phyloP scores from a whole-genome alignment of 2,888 invertebrate genomes.

The Atrina japonica region DNA sequence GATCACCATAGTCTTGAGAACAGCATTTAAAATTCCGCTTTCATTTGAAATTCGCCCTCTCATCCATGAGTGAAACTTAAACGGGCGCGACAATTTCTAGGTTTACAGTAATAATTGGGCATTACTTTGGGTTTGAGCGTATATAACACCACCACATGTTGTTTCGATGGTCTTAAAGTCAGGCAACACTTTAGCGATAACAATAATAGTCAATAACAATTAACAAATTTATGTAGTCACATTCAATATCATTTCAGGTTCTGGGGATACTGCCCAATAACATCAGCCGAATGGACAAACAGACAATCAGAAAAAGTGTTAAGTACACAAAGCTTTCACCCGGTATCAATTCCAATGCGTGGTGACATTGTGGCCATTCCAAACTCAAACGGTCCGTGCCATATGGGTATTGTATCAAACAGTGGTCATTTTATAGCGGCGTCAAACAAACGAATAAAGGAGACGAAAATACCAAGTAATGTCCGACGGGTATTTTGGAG shows the following conservation, averaged over 20 bases:
- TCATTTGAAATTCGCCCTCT: no score
- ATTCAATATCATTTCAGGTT: conserved; percentile 15
- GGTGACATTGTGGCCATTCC: conserved; percentile 27
- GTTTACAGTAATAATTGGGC: no score
- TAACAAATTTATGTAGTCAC: no score
- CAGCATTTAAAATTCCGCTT: no score
- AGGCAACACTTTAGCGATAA: no score
- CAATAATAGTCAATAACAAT: no score
- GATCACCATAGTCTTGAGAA: no score
- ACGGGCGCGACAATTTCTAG: no score
- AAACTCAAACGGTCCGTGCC: conserved; percentile 1
- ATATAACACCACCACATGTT: no score
- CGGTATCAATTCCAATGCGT: conserved; percentile 21
- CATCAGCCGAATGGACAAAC: conserved; percentile 24
- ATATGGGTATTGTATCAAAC: conserved; percentile 9
- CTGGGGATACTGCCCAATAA: conserved; percentile 4
- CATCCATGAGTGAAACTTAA: no score
- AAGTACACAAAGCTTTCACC: neutral
- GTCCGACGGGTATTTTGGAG: conserved; percentile 22
- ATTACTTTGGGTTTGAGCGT: no score
- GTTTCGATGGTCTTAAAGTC: no score
- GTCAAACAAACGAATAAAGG: conserved; percentile 13
- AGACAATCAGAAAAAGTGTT: conserved; percentile 6
- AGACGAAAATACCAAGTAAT: conserved; percentile 14
- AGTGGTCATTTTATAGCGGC: conserved; percentile 8